Evolutionary conservation across 1,140 invertebrate species (phyloP), one percentile per base, ranked within the genome.

Genomic region (Diabrotica virgifera): DNA sequence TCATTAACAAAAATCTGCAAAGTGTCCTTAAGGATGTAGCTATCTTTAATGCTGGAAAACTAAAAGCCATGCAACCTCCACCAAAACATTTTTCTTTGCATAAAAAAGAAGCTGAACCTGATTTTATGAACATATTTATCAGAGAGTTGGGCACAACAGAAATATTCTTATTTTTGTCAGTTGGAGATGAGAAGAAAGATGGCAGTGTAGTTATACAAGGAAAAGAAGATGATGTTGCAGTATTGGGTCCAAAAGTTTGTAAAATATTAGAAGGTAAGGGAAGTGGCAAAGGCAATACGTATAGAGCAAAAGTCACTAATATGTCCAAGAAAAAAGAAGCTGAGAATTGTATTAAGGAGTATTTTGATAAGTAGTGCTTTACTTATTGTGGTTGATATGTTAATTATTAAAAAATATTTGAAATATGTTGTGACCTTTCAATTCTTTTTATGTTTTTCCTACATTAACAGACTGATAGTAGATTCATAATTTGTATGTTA

Each of bases 61-160:
- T 90, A 46, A 88, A 86, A 69, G 73, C 69, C 50, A 61, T 78
- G 10, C 60, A 78, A 5, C 80, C 82, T 0, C 78, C 78, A 50
- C 86, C 86, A 5, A 82, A 83, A 72, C 89, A 82, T 74, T 82
- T 83, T 67, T 80, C 79, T 52, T 77, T 86, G 70, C 86, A 84
- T 78, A 87, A 87, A 59, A 90, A 87, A 68, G 90, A 92, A 72
- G 89, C 86, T 8, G 90, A 90, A 65, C 80, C 84, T 38, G 89
- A 91, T 62, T 92, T 90, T 72, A 87, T 90, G 72, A 85, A 86
- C 67, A 83, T 80, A 55, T 81, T 89, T 52, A 78, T 90, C 11
- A 83, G 83, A 63, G 85, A 88, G 72, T 82, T 88, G 0, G 80
- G 87, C 68, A 78, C 75, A 5, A 81, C 84, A 68, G 79, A 80